phyloP scores from a whole-genome alignment of 2,113 vertebrate genomes.

The Chloroceryle aenea region DNA sequence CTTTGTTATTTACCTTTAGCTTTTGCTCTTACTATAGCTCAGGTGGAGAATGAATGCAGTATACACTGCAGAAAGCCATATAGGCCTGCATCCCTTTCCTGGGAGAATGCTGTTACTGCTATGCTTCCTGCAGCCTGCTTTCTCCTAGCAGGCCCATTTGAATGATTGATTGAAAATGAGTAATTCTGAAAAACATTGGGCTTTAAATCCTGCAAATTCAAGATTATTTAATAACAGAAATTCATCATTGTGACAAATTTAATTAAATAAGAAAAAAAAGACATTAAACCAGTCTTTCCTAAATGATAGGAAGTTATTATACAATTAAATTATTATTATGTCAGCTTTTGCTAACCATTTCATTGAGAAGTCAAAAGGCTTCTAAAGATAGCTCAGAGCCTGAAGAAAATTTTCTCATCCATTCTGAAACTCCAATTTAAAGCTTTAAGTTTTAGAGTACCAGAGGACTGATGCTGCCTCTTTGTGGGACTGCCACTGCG shows the following conservation, averaged over 20 bases:
- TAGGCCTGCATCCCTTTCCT: background rate
- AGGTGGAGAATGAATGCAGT: background rate
- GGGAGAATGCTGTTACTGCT: background rate
- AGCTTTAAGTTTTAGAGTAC: background rate
- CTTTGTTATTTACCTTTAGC: background rate
- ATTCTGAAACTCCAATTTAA: background rate
- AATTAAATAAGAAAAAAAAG: background rate
- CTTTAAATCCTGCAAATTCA: background rate
- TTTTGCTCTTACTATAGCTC: background rate
- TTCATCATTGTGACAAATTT: slow-evolving; percentile 18
- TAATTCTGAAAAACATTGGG: slow-evolving; percentile 10
- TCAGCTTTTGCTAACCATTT: background rate
- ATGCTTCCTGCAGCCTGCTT: background rate
- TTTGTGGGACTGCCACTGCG: background rate
- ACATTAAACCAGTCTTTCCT: background rate
- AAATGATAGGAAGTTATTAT: background rate
- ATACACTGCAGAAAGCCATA: background rate
- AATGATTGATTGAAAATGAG: background rate
- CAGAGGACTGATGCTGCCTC: background rate
- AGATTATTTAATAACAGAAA: slow-evolving; percentile 2
- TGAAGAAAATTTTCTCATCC: background rate
- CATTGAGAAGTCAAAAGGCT: background rate
- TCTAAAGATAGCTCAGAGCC: background rate
- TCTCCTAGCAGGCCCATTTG: background rate
- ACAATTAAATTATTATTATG: background rate